Evolutionary conservation across 2,797 vertebrate species (phyloP).

Genomic region (Rhynchotus rufescens): DNA sequence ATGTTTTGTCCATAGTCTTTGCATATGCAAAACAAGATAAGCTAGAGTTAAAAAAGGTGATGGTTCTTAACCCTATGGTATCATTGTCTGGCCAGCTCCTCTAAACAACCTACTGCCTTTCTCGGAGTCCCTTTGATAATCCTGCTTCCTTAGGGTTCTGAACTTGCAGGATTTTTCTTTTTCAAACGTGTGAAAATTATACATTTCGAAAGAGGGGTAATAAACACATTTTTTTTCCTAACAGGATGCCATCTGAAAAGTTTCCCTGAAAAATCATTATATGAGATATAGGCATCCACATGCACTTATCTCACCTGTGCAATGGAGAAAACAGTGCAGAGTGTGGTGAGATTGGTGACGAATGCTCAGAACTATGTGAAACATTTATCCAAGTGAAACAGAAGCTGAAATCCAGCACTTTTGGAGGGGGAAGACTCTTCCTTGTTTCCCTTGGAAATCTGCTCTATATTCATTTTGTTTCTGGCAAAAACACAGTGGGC

Average conservation of each 20-base stretch:
- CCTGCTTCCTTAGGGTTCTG: not conserved
- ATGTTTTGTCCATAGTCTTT: not conserved
- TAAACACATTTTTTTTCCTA: no score
- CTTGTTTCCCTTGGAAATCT: conserved; percentile 1
- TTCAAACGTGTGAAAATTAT: fast-evolving
- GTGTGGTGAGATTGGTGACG: fast-evolving
- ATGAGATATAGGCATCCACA: fast-evolving
- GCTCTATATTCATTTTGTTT: not conserved
- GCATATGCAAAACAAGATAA: conserved; percentile 28
- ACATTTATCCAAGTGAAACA: fast-evolving
- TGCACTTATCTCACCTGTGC: not conserved
- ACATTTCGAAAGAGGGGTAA: not conserved
- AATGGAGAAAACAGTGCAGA: not conserved
- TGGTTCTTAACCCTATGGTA: not conserved
- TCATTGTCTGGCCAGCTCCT: not conserved
- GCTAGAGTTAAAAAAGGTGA: not conserved
- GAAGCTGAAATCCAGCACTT: not conserved
- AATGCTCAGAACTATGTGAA: not conserved
- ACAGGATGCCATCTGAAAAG: not conserved
- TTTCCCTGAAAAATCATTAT: not conserved
- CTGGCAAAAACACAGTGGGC: not conserved
- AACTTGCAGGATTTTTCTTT: not conserved
- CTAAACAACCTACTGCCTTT: not conserved
- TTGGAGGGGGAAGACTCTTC: not conserved
- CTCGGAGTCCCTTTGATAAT: not conserved